Percentiles rank a stretch among this genome's conserved stretches.
Conservation (phyloP, 2,888 invertebrate genomes). For the Meganola albula region DNA sequence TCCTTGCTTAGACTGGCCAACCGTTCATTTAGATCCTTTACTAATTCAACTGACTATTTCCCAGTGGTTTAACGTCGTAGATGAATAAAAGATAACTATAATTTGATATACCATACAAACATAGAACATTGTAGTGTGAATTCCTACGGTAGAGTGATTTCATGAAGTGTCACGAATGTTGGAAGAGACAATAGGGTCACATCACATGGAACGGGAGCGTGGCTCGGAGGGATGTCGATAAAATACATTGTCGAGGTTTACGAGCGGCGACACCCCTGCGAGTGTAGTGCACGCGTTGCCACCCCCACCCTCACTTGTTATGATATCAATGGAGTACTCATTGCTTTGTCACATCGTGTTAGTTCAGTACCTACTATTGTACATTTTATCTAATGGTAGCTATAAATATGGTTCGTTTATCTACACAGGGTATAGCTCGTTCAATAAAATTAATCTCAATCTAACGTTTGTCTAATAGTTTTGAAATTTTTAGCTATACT, state of each 20-base stretch:
- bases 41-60: no score
- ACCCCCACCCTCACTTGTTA: conserved; percentile 55
- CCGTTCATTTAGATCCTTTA: conserved; percentile 18
- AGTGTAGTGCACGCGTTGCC: conserved; percentile 30
- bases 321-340: conserved; percentile 52
- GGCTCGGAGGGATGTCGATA: conserved; percentile 54
- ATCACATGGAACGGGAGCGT: conserved; percentile 32
- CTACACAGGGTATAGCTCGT: no score
- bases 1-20: conserved; percentile 54
- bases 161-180: conserved; percentile 64
- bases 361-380: no score
- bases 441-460: no score
- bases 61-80: no score
- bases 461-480: no score
- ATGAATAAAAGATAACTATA: no score
- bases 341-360: conserved; percentile 26
- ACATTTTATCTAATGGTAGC: no score
- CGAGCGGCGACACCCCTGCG: conserved; percentile 56
- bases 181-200: conserved; percentile 63
- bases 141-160: conserved; percentile 60
- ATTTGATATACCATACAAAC: no score
- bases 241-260: conserved; percentile 70
- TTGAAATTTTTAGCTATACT: no score
- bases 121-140: conserved; percentile 33
- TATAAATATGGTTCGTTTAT: no score